These are phyloP conservation scores for Passerculus sandwichensis DNA, from an alignment of 2,797 vertebrate genomes.

Conservation along the genomic window DNA sequence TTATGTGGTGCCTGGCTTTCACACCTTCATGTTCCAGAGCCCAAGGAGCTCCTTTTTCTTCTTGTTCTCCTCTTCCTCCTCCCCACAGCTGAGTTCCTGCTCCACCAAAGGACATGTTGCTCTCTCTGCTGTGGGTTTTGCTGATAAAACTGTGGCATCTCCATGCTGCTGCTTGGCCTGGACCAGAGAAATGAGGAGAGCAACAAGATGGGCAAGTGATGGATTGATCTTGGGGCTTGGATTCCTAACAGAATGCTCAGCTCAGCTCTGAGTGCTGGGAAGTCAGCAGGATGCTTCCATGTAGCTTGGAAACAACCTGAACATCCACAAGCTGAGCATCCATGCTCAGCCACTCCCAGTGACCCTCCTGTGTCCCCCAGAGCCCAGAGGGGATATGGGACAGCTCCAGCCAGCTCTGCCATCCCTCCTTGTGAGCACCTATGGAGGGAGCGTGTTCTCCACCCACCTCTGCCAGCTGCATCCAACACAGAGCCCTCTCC, in stretches of 20 bases:
- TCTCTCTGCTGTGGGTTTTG: background rate
- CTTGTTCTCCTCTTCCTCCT: background rate
- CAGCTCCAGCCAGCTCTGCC: background rate
- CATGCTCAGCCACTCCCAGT: accelerated
- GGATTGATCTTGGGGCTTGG: background rate
- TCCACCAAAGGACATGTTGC: background rate
- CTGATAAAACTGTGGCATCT: background rate
- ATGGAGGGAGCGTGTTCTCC: background rate
- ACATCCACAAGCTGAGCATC: background rate
- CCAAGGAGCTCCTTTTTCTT: background rate
- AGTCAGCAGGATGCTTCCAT: background rate
- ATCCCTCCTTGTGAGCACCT: background rate
- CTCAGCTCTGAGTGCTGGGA: background rate
- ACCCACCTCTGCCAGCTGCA: background rate
- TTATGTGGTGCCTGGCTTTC: background rate
- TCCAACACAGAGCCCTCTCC: background rate
- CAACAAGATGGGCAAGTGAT: background rate
- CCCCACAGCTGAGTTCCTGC: background rate
- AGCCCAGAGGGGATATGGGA: background rate
- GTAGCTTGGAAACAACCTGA: background rate
- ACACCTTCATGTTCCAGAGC: background rate
- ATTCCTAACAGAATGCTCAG: background rate
- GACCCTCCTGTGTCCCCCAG: background rate
- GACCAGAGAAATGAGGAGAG: background rate
- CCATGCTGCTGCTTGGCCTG: background rate